Conservation (phyloP, 2,113 vertebrate genomes). For the Anolis carolinensis region DNA sequence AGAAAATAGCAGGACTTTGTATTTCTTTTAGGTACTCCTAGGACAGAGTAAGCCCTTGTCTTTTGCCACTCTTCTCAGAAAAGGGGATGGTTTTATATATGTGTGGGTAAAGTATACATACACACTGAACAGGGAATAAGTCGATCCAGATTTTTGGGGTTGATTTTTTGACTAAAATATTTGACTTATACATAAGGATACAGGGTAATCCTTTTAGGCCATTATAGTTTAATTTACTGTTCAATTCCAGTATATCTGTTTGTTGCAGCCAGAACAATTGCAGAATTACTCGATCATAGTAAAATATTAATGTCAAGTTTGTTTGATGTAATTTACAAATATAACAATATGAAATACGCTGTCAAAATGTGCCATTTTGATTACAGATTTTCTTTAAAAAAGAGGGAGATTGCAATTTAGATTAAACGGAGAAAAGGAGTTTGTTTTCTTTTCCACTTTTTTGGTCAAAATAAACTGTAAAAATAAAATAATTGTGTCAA, state of each 20-base stretch:
- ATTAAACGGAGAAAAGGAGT: not conserved
- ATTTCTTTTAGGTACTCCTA: too few relatives aligned
- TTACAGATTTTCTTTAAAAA: slow-evolving; percentile 18
- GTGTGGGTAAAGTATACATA: too few relatives aligned
- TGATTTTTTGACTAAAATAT: too few relatives aligned
- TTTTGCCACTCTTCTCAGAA: too few relatives aligned
- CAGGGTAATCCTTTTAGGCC: too few relatives aligned
- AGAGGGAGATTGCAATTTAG: not conserved
- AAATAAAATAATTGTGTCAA: not conserved
- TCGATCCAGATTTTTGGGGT: too few relatives aligned
- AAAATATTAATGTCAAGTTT: slow-evolving; percentile 55
- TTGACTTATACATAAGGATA: too few relatives aligned
- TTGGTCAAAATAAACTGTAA: not conserved
- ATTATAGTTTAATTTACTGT: too few relatives aligned
- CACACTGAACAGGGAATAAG: too few relatives aligned
- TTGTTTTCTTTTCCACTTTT: not conserved
- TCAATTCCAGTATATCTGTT: not conserved
- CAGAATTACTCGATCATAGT: slow-evolving; percentile 14
- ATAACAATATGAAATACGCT: not conserved
- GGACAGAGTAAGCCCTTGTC: too few relatives aligned
- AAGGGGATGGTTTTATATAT: too few relatives aligned
- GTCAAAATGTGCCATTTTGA: slow-evolving; percentile 37
- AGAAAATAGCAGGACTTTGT: too few relatives aligned
- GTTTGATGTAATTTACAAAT: slow-evolving; percentile 42
- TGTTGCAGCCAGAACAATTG: slow-evolving; percentile 44